Percentiles rank a stretch among this genome's conserved stretches.
phyloP scores from a whole-genome alignment of 1,140 invertebrate genomes.

The Lepidotrigona ventralis region DNA sequence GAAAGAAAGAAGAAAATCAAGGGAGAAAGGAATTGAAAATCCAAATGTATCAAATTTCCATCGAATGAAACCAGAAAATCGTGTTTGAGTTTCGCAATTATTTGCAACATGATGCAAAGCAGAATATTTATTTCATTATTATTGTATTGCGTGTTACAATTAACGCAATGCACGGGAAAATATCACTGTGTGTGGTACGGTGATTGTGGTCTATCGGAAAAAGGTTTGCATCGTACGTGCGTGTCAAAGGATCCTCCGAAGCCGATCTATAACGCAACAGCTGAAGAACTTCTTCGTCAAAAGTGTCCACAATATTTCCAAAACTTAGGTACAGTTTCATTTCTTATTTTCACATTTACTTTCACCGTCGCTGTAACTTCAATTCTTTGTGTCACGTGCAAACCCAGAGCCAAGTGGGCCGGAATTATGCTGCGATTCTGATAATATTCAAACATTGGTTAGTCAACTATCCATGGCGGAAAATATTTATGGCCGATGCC shows the following conservation, averaged over 20 bases:
- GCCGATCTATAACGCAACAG: slow-evolving; percentile 71
- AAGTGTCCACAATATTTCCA: slow-evolving; percentile 79
- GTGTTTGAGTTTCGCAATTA: neutral
- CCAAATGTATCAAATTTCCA: neutral
- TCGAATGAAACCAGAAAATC: neutral
- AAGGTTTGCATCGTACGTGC: slow-evolving; percentile 74
- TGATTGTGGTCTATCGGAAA: slow-evolving; percentile 71
- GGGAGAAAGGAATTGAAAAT: too few relatives aligned
- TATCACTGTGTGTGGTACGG: slow-evolving; percentile 82
- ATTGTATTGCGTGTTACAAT: slow-evolving; percentile 3
- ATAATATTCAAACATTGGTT: slow-evolving; percentile 79
- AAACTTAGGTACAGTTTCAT: slow-evolving; percentile 67
- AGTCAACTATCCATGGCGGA: slow-evolving; percentile 79
- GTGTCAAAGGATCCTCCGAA: slow-evolving; percentile 77
- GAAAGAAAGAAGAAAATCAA: neutral
- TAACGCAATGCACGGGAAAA: neutral
- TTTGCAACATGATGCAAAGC: slow-evolving; percentile 8
- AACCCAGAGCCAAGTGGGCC: slow-evolving; percentile 49
- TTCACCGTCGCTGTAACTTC: neutral
- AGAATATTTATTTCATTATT: neutral
- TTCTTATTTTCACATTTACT: neutral
- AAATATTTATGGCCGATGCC: slow-evolving; percentile 82
- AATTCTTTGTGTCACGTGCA: neutral
- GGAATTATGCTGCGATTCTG: slow-evolving; percentile 80
- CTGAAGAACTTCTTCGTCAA: slow-evolving; percentile 68